Evolutionary conservation across 2,797 vertebrate genomes (phyloP), one percentile per base, ranked within the genome.

Genomic region (Lepus townsendii): DNA sequence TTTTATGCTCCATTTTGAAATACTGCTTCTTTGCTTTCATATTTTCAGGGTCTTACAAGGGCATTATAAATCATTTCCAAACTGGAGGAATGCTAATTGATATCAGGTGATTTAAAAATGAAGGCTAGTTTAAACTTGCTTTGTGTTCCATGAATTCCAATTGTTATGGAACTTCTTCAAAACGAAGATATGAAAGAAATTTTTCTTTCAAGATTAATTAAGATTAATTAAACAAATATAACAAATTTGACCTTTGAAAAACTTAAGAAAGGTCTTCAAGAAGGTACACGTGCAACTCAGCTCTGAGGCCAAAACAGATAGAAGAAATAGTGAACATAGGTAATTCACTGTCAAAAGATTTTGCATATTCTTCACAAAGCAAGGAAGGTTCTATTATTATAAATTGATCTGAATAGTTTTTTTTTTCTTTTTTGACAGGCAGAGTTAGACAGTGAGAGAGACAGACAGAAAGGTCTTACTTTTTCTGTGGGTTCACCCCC

Each of bases 1-100:
- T 98, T 99, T 98, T 98, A 98, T 98, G 97, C 97, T 98, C 96
- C 97, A 98, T 98, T 98, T 99, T 99, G 98, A 99, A 98, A 99
- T 98, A 99, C 97, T 98, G 98, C 98, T 98, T 99, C 98, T 99
- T 98, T 98, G 96, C 98, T 99, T 98, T 98, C 98, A 98, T 98
- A 98, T 98, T 98, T 99, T 98, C 98, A 98, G 98, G 98, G 97
- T 98, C 97, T 97, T 98, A 98, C 98, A 98, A 98, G 98, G 98
- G 97, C 98, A 97, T 97, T 97, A 98, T 98, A 99, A 98, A 98
- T 99, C 98, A 98, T 97, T 92, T 94, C 80, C 95, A 97, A 97
- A 98, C 97, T 98, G 97, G 97, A 98, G 98, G 98, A 98, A 98
- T 98, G 98, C 98, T 98, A 98, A 98, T 98, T 98, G 98, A 97